A percentile compares a stretch with the other conserved stretches of the same genome.
phyloP scores from a whole-genome alignment of 1,140 invertebrate genomes.

The Platorchestia sp. region DNA sequence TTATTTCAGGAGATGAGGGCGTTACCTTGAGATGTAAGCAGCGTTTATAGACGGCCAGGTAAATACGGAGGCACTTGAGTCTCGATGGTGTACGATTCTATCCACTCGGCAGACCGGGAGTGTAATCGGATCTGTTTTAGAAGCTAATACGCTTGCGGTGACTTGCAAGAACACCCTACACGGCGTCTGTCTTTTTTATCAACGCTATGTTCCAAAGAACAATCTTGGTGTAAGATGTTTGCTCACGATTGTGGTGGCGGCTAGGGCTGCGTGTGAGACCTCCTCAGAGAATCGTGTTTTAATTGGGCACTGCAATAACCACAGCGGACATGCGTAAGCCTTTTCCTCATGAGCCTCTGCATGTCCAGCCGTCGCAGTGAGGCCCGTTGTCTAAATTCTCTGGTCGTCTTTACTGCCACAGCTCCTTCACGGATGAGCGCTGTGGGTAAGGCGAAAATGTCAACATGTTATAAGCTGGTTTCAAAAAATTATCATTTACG shows the following conservation, averaged over 20 bases:
- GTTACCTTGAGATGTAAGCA: constrained; percentile 27
- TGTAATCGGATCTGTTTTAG: constrained; percentile 53
- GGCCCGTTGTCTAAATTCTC: not conserved
- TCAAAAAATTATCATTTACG: not conserved
- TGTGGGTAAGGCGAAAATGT: not conserved
- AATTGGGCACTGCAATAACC: constrained; percentile 25
- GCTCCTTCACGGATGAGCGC: not conserved
- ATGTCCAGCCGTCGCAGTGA: not conserved
- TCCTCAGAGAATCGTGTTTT: not conserved
- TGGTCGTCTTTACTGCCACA: not conserved
- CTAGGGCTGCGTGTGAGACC: not conserved
- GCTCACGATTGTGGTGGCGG: constrained; percentile 24
- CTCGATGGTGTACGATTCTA: constrained; percentile 43
- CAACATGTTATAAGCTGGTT: not conserved
- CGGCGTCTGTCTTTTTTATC: constrained; percentile 22
- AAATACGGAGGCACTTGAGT: constrained; percentile 28
- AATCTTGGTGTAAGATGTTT: constrained; percentile 41
- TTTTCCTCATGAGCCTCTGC: not conserved
- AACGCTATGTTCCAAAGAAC: not conserved
- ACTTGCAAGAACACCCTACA: constrained; percentile 20
- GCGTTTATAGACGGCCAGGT: constrained; percentile 25
- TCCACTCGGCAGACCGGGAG: constrained; percentile 21
- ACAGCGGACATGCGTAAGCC: not conserved
- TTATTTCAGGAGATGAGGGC: constrained; percentile 15
- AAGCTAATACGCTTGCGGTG: constrained; percentile 48